Evolutionary conservation across 2,113 vertebrate species (phyloP), one percentile per base, ranked within the genome.

Genomic region (Oophaga pumilio): DNA sequence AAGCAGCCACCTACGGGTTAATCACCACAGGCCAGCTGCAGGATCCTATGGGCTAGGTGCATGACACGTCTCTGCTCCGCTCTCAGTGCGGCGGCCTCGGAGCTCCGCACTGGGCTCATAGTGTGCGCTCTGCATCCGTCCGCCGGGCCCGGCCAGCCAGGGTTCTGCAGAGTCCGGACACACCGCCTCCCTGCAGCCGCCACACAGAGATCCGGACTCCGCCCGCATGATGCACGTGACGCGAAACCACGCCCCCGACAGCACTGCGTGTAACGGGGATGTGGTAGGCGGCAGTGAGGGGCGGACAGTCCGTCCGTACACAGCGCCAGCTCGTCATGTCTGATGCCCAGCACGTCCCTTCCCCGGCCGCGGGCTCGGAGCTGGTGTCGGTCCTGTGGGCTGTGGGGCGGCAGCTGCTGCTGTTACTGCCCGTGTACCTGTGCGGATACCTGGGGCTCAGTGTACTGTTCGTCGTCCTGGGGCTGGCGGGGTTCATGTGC

Each of bases 361-460:
- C 26, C 7, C 11, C 53, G 0, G 24, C 66, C 43, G 18, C 87
- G 17, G 69, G 80, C 10, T 77, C 87, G 0, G 87, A 88, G 4
- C 20, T 88, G 50, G 71, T 88, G 49, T 88, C 91, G 0, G 92
- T 91, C 60, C 91, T 96, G 60, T 93, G 93, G 91, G 92, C 94
- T 4, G 94, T 95, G 20, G 94, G 91, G 2, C 95, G 93, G 90
- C 95, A 91, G 85, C 91, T 96, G 26, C 90, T 90, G 22, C 92
- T 94, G 22, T 90, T 96, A 2, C 87, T 96, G 62, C 94, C 95
- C 0, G 94, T 96, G 1, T 96, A 96, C 91, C 90, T 96, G 87
- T 95, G 95, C 1, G 96, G 96, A 0, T 96, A 96, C 86, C 95
- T 94, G 18, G 95, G 95, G 76, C 91, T 95, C 90, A 95, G 94